Evolutionary conservation across 2,888 invertebrate genomes (phyloP), one percentile per base, ranked within the genome.

Genomic region (Cylindroiulus punctatus): DNA sequence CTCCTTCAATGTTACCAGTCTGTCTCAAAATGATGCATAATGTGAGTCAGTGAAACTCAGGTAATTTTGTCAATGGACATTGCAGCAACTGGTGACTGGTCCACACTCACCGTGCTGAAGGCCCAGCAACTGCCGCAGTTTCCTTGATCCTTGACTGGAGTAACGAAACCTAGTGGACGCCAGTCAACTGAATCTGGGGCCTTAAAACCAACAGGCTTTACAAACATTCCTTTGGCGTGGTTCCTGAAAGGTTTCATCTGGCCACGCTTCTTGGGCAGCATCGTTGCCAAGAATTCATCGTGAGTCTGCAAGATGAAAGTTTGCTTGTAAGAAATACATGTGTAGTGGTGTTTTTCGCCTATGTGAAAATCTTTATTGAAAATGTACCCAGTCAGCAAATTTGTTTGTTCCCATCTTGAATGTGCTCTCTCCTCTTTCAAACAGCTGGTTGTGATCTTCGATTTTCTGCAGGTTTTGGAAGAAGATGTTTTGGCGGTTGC

Each of bases 1-100:
- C 96, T 0, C 94, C 96, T 88, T 95, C 93, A 81, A 96, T 90
- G 17, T 94, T 94, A 88, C 93, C 94, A 0, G 94, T 93, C 84
- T 84, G 10, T 76, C 19, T 12, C 7, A 83, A 76, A 76, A 76
- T 7, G 76, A 19, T 10, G 36, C 2, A 7, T 36, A 36, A 36
- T 36, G 36, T 36, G 36, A 36, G 36, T 76, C 14, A 19, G 76
- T 30, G 10, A 26, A 76, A 76, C 3, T 65, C 26, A 8, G 30
- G 10, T 1, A 1, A 76, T 1, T 76, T 26, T 76, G 76, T 76
- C 76, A 83, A 10, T 7, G 32, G 26, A 83, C 5, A 30, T 14
- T 36, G 36, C 36, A 36, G 36, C 3, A 36, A 36, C 36, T 36
- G 36, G 10, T 83, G n/a, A 36, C 17, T 26, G 7, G 22, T 22